These are phyloP conservation scores for Takifugu flavidus DNA, from an alignment of 2,113 vertebrate genomes.

Conservation along the genomic window DNA sequence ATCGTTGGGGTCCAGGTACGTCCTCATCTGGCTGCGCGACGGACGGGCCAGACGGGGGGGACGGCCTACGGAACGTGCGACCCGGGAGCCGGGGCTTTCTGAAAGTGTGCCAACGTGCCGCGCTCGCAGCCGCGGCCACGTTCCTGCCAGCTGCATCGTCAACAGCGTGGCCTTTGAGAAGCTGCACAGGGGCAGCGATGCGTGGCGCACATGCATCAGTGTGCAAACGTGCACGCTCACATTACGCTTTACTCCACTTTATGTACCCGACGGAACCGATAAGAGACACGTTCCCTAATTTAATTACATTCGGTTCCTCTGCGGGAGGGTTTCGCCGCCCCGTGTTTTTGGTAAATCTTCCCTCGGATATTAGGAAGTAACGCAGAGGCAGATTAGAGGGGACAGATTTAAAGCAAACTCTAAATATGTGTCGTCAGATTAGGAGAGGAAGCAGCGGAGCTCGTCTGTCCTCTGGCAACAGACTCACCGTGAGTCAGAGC, in stretches of 20 bases:
- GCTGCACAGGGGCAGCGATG: conserved; percentile 64
- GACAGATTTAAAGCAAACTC: conserved; percentile 45
- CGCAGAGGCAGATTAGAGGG: conserved; percentile 1
- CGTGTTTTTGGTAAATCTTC: conserved; percentile 9
- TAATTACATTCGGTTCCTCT: conserved; percentile 3
- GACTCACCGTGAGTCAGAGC: conserved; percentile 64
- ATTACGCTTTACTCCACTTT: conserved; percentile 47
- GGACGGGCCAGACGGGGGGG: conserved; percentile 59
- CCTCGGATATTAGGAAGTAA: conserved; percentile 11
- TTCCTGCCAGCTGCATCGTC: conserved; percentile 73
- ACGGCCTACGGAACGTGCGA: conserved; percentile 65
- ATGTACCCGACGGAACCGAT: conserved; percentile 24
- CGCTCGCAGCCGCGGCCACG: conserved; percentile 70
- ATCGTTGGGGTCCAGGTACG: too few species aligned
- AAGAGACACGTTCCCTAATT: conserved; percentile 3
- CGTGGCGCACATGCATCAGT: conserved; percentile 62
- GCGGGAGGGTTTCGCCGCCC: neutral
- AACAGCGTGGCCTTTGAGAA: conserved; percentile 72
- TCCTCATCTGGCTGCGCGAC: conserved; percentile 34
- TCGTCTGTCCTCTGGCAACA: conserved; percentile 64
- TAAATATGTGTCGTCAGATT: conserved; percentile 42
- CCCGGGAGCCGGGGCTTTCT: conserved; percentile 68
- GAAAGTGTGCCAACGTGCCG: conserved; percentile 68
- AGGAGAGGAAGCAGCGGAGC: conserved; percentile 56
- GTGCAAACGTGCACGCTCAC: conserved; percentile 60